phyloP scores from a whole-genome alignment of 2,888 invertebrate species.

The Eupeodes luniger region DNA sequence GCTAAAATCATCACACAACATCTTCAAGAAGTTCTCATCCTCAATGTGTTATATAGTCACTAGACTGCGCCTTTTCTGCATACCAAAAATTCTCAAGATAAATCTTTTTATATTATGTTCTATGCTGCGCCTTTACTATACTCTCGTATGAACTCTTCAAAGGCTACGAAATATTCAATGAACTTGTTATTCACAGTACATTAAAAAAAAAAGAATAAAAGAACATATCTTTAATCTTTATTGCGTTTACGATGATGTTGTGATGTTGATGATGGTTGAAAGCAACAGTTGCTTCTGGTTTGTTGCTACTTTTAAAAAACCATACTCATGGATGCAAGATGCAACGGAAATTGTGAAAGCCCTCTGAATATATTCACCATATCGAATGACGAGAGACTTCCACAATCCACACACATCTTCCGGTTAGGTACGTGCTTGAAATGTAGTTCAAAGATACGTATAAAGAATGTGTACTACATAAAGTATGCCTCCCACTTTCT shows the following conservation, averaged over 20 bases:
- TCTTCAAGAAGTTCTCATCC: constrained; percentile 14
- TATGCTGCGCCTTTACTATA: neutral
- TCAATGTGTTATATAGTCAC: neutral
- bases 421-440: constrained; percentile 72
- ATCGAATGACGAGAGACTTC: constrained; percentile 49
- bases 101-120: neutral
- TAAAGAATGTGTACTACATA: neutral
- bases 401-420: constrained; percentile 51
- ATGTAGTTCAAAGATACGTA: constrained; percentile 63
- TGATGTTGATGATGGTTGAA: constrained; percentile 8
- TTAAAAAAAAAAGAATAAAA: constrained; percentile 16
- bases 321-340: too few species aligned
- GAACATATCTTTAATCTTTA: constrained; percentile 31
- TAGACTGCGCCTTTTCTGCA: constrained; percentile 6
- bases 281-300: constrained; percentile 54
- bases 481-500: neutral
- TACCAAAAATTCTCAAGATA: constrained; percentile 23
- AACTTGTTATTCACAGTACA: constrained; percentile 52
- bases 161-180: constrained; percentile 44
- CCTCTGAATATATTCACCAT: constrained; percentile 14
- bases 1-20: neutral
- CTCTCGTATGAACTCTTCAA: constrained; percentile 8
- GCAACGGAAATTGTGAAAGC: constrained; percentile 73
- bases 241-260: neutral
- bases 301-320: neutral